Evolutionary conservation across 1,140 invertebrate species (phyloP), one percentile per base, ranked within the genome.

Genomic region (Hyphantria cunea): DNA sequence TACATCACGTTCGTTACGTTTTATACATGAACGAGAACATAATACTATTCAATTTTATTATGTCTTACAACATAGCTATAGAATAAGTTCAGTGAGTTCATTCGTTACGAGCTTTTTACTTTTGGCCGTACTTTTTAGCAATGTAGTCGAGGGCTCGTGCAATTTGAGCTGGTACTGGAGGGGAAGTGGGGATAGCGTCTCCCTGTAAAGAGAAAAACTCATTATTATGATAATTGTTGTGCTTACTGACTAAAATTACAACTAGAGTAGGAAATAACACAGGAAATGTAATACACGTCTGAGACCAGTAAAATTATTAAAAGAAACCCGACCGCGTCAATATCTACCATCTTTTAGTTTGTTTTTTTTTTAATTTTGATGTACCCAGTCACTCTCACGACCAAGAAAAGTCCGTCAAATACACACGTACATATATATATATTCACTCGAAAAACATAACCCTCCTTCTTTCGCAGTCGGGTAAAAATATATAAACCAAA

Each of bases 131-230:
- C 55, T 64, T 45, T 42, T 60, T 79, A 42, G 84, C 78, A 65
- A 75, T 82, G 83, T 86, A 91, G 15, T 78, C 86, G 45, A 92
- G 80, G 13, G 91, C 83, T 52, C 89, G 85, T 32, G 84, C 78
- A 74, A 92, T 92, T 60, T 83, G 84, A 0, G 70, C 50, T 14
- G 92, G 92, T 6, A 92, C 65, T 62, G 81, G 80, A 11, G 91
- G 91, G 25, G 92, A 72, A 12, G 85, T 85, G 65, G 92, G 92
- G 60, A 92, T 80, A 56, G 85, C 85, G 63, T 83, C 73, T 52
- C 91, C 91, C 84, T 91, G 79, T 0, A 68, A 66, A 71, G 56
- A 54, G 15, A 61, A 37, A 25, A 25, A 25, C 5, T 25, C 11
- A 66, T 48, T 65, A 17, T 17, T 12, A 14, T 47, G n/a, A 47